Conservation (phyloP, 1,140 invertebrate genomes). For the Drosophila aff. region DNA sequence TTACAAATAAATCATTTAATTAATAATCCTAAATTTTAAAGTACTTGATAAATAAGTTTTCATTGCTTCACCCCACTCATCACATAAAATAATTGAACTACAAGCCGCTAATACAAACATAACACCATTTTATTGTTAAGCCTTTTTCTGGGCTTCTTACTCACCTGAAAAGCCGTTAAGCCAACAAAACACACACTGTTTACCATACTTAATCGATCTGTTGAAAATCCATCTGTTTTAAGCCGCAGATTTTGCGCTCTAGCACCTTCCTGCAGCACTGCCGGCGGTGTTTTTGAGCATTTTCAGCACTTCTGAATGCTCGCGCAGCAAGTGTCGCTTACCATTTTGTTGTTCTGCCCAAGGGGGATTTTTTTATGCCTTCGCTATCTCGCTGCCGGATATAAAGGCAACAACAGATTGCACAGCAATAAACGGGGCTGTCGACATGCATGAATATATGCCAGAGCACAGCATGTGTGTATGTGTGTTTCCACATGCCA, state of each 20-base stretch:
- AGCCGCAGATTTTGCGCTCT: conserved; percentile 32
- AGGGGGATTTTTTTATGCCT: conserved; percentile 55
- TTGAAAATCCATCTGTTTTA: conserved; percentile 10
- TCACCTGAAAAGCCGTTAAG: conserved; percentile 1
- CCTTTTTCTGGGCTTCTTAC: conserved; percentile 20
- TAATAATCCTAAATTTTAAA: neutral
- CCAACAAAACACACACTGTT: conserved; percentile 8
- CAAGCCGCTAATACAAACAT: neutral
- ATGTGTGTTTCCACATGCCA: conserved; percentile 26
- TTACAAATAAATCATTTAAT: neutral
- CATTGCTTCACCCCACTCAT: neutral
- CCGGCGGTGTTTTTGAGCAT: conserved; percentile 19
- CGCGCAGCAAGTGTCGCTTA: conserved; percentile 45
- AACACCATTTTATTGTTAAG: neutral
- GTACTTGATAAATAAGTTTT: neutral
- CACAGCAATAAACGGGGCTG: conserved; percentile 48
- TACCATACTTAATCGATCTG: conserved; percentile 25
- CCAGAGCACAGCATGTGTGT: conserved; percentile 3
- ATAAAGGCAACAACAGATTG: conserved; percentile 70
- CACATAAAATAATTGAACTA: neutral
- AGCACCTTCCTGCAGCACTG: neutral
- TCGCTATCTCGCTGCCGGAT: conserved; percentile 58
- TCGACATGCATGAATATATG: conserved; percentile 37
- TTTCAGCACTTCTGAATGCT: conserved; percentile 31
- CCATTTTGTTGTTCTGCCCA: conserved; percentile 38